Percentiles rank a stretch among this genome's conserved stretches.
Conservation (phyloP, 2,797 vertebrate species). For the Chiloscyllium punctatum region DNA sequence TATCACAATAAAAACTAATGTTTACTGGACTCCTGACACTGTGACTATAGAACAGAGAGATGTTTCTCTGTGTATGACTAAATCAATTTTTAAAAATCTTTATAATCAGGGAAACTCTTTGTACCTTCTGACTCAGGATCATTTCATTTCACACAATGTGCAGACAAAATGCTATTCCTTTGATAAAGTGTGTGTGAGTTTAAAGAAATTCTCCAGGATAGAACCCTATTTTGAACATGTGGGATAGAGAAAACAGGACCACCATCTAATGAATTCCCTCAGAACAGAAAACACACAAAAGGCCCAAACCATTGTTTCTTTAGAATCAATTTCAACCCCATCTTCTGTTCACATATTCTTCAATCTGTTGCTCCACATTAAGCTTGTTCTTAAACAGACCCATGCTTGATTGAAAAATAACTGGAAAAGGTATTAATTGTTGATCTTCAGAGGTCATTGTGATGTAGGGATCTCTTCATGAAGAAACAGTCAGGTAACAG, state of each 20-base stretch:
- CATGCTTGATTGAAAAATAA: neutral
- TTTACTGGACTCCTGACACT: neutral
- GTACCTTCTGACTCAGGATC: neutral
- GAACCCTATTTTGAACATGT: neutral
- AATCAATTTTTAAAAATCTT: neutral
- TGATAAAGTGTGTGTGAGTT: neutral
- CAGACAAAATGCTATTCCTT: neutral
- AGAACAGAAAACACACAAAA: neutral
- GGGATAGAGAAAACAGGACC: neutral
- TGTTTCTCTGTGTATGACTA: neutral
- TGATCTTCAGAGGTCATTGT: neutral
- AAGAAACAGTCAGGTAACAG: neutral
- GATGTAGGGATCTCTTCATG: neutral
- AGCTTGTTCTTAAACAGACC: neutral
- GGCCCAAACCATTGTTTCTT: neutral
- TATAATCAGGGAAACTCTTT: neutral
- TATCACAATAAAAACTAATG: neutral
- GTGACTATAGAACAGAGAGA: neutral
- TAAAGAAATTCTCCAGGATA: neutral
- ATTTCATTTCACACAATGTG: neutral
- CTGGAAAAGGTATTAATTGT: neutral
- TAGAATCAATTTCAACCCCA: neutral
- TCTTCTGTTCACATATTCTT: neutral
- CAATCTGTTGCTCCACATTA: neutral
- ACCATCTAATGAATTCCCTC: too few species aligned